Percentiles rank a stretch among this genome's conserved stretches.
Evolutionary conservation across 2,113 vertebrate genomes (phyloP).

Genomic region (Herpailurus yagouaroundi): DNA sequence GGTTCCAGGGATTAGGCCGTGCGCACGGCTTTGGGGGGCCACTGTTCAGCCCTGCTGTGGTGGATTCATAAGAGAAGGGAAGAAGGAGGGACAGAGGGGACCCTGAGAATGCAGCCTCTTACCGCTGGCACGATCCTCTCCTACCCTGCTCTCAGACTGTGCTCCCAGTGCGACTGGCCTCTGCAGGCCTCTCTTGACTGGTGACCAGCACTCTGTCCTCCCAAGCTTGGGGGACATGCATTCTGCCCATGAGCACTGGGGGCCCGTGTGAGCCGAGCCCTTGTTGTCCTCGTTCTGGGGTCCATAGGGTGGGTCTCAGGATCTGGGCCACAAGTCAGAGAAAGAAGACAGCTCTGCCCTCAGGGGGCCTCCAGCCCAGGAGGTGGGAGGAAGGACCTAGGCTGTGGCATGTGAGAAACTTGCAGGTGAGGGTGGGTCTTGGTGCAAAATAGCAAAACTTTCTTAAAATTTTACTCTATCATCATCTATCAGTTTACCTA

Average conservation of each 20-base stretch:
- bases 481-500: too few species aligned
- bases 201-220: neutral
- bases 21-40: neutral
- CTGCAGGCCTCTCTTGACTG: too few species aligned
- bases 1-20: neutral
- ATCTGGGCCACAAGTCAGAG: neutral
- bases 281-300: neutral
- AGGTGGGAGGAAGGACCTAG: neutral
- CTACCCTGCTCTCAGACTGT: neutral
- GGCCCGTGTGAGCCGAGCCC: neutral
- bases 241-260: fast-evolving
- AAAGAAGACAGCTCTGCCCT: neutral
- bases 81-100: neutral
- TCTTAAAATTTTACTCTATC: neutral
- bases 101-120: neutral
- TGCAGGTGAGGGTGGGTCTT: neutral
- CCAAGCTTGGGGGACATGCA: neutral
- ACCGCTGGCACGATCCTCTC: neutral
- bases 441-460: neutral
- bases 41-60: fast-evolving
- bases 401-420: fast-evolving
- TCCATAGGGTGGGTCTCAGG: neutral
- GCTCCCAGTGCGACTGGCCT: neutral
- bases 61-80: too few species aligned
- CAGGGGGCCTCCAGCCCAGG: neutral